Evolutionary conservation across 2,888 invertebrate species (phyloP).

Genomic region (Oeneis ivallda): DNA sequence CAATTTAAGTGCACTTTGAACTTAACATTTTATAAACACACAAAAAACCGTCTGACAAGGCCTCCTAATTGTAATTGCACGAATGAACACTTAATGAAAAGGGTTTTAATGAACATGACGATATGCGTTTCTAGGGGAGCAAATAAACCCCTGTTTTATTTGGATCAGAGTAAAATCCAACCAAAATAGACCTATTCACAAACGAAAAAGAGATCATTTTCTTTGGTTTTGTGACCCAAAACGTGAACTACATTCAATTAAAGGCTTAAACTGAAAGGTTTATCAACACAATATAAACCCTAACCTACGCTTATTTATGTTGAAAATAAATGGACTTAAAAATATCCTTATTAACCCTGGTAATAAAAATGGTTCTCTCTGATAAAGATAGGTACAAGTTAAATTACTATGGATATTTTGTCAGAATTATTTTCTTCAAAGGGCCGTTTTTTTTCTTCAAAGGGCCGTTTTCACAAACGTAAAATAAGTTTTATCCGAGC

Average conservation of each 20-base stretch:
- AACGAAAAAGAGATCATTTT: constrained; percentile 36
- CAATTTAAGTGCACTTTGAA: constrained; percentile 13
- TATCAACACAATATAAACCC: constrained; percentile 28
- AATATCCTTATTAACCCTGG: neutral
- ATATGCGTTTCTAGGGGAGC: constrained; percentile 50
- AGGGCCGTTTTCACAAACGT: too few species aligned
- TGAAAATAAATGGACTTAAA: constrained; percentile 19
- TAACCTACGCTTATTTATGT: constrained; percentile 21
- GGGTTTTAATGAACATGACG: constrained; percentile 65
- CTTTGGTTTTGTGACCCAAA: constrained; percentile 42
- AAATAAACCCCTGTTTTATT: constrained; percentile 43
- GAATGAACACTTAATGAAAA: constrained; percentile 61
- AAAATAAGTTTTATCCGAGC: too few species aligned
- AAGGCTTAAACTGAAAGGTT: constrained; percentile 22
- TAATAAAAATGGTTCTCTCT: neutral
- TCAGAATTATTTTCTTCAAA: neutral
- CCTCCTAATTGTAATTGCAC: constrained; percentile 61
- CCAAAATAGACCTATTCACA: constrained; percentile 39
- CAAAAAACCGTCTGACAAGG: constrained; percentile 42
- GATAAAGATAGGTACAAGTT: neutral
- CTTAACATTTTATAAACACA: constrained; percentile 18
- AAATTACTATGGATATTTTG: constrained; percentile 10
- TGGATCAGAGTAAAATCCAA: constrained; percentile 37
- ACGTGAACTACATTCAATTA: neutral
- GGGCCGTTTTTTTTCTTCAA: too few species aligned